A percentile compares a stretch with the other conserved stretches of the same genome.
Evolutionary conservation across 2,113 vertebrate species (phyloP).

Genomic region (Pollachius pollachius): DNA sequence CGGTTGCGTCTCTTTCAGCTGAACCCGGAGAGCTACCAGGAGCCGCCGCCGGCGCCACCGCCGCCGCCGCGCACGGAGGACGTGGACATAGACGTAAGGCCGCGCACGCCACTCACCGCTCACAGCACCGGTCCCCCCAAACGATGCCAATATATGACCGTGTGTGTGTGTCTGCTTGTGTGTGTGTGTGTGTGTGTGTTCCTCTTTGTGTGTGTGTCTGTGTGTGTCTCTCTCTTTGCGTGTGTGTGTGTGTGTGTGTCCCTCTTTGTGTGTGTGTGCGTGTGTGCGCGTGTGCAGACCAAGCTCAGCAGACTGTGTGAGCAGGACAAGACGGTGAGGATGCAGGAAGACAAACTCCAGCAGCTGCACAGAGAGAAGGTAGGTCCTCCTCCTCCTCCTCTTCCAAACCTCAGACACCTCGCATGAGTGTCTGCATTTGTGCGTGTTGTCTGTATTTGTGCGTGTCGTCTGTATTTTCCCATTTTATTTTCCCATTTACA

Average conservation of each 20-base stretch:
- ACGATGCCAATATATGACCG: background rate
- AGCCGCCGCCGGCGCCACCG: too few species aligned
- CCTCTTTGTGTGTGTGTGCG: conserved; percentile 8
- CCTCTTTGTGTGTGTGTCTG: conserved; percentile 1
- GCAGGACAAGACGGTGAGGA: conserved; percentile 89
- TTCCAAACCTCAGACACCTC: background rate
- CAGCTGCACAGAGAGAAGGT: conserved; percentile 98
- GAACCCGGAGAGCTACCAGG: too few species aligned
- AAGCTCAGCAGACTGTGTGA: conserved; percentile 93
- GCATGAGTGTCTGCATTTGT: background rate
- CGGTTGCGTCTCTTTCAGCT: too few species aligned
- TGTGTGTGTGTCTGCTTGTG: conserved; percentile 24
- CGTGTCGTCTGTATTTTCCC: too few species aligned
- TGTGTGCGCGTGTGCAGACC: conserved; percentile 65
- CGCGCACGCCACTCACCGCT: too few species aligned
- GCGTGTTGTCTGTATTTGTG: background rate
- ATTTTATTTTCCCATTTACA: too few species aligned
- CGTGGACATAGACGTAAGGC: too few species aligned
- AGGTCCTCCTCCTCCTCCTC: conserved; percentile 6
- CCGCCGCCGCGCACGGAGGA: too few species aligned
- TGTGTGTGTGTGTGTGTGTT: conserved; percentile 14
- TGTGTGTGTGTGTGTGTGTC: conserved; percentile 9
- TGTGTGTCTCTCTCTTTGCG: conserved; percentile 7
- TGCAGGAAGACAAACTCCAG: conserved; percentile 91
- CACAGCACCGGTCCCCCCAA: background rate